Evolutionary conservation across 2,888 invertebrate species (phyloP), one percentile per base, ranked within the genome.

Genomic region (Pocota personata): DNA sequence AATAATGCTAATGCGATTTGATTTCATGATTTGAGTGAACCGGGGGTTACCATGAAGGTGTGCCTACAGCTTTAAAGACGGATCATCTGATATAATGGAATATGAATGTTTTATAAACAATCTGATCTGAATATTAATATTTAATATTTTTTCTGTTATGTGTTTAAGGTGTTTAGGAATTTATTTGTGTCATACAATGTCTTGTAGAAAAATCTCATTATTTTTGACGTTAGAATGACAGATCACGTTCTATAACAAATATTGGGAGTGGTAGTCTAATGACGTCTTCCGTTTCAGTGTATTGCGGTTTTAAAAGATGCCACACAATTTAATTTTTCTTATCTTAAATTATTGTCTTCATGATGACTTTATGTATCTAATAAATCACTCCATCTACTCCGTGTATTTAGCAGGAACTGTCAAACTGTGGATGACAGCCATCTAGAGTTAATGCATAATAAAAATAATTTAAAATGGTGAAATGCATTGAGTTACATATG

Each of bases 1-100:
- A 66, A 76, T 64, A 60, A 37, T 43, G 27, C 40, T 58, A 82
- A 82, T 77, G 64, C 27, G 77, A 67, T 46, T 60, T 50, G 46
- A 66, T 82, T 82, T 71, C 35, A 60, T 37, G 78, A 82, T 60
- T 40, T 37, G 32, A 52, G 21, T 52, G 69, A 64, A 58, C 64
- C 32, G 43, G 58, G 37, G 58, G 43, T 55, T 72, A 66, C 16
- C 43, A 14, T 35, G 8, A 46, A 60, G 75, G 80, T 60, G 80
- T 60, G 80, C 32, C 32, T 40, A 16, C 16, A 50, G 32, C 32
- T 60, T 27, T 67, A 43, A 3, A 43, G 27, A 35, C 12, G 35
- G 40, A 40, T 40, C 7, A 43, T 71, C 35, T 32, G 30, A 40
- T 46, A 27, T 24, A 67, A 50, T 58, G 30, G 48, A 58, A 67